Evolutionary conservation across 2,888 invertebrate species (phyloP).

Genomic region (Morpho deidamia): DNA sequence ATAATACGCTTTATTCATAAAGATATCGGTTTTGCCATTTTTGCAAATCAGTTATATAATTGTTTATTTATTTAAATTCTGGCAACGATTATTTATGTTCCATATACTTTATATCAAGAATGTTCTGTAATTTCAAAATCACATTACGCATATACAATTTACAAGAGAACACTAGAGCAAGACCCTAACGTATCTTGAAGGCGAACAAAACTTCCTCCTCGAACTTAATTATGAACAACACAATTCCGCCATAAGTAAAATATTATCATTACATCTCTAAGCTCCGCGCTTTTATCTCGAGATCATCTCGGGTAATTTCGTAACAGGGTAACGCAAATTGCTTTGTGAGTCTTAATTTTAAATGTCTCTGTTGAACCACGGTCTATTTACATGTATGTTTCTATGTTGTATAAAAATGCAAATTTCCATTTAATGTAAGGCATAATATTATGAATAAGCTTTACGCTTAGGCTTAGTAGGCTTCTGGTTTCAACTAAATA

Average conservation of each 20-base stretch:
- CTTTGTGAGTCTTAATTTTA: slow-evolving; percentile 18
- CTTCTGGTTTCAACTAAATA: neutral
- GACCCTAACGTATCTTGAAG: slow-evolving; percentile 1
- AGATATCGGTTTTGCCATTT: no score
- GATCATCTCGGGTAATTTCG: slow-evolving; percentile 23
- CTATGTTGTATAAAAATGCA: neutral
- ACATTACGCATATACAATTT: no score
- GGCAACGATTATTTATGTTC: no score
- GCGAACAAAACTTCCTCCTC: slow-evolving; percentile 3
- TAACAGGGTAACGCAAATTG: slow-evolving; percentile 19
- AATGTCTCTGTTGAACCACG: slow-evolving; percentile 16
- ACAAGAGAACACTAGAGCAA: neutral
- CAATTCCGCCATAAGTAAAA: slow-evolving; percentile 4
- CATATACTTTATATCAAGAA: no score
- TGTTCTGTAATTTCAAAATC: no score
- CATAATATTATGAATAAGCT: neutral
- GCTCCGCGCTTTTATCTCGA: slow-evolving; percentile 19
- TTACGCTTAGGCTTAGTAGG: no score
- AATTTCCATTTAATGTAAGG: neutral
- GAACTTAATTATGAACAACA: slow-evolving; percentile 10
- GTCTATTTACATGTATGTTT: slow-evolving; percentile 14
- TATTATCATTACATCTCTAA: slow-evolving; percentile 18
- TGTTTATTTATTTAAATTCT: no score
- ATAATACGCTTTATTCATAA: no score
- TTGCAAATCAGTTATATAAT: no score